Evolutionary conservation across 2,113 vertebrate species (phyloP).

Genomic region (Chionomys nivalis): DNA sequence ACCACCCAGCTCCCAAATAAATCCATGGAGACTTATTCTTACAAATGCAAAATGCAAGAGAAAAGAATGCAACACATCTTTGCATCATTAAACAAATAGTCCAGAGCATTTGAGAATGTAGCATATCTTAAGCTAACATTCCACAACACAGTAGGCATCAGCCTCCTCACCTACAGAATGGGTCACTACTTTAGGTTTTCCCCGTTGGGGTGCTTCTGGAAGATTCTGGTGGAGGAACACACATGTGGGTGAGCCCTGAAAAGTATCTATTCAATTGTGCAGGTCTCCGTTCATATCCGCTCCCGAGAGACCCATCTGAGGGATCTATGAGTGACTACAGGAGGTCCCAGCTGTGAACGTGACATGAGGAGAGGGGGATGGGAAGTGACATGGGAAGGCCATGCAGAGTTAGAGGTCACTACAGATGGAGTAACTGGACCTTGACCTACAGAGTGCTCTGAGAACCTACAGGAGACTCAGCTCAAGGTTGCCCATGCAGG

Average conservation of each 20-base stretch:
- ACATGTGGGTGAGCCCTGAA: background rate
- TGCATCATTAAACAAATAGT: background rate
- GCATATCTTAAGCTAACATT: background rate
- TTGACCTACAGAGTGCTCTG: background rate
- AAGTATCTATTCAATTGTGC: background rate
- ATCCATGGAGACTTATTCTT: background rate
- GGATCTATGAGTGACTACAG: background rate
- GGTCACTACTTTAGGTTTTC: background rate
- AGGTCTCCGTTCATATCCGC: background rate
- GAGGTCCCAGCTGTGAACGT: background rate
- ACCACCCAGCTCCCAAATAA: background rate
- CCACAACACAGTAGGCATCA: background rate
- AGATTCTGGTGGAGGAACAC: background rate
- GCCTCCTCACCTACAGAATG: background rate
- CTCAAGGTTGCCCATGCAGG: accelerated
- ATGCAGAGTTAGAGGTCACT: accelerated
- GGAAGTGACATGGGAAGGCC: too few relatives aligned
- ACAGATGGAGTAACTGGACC: background rate
- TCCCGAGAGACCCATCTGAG: background rate
- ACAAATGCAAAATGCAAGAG: background rate
- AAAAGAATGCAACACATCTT: background rate
- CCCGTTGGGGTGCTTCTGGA: background rate
- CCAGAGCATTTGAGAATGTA: background rate
- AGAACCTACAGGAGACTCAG: background rate
- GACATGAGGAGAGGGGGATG: too few relatives aligned